Conservation (phyloP, 2,888 invertebrate species). For the Volucella zonaria region DNA sequence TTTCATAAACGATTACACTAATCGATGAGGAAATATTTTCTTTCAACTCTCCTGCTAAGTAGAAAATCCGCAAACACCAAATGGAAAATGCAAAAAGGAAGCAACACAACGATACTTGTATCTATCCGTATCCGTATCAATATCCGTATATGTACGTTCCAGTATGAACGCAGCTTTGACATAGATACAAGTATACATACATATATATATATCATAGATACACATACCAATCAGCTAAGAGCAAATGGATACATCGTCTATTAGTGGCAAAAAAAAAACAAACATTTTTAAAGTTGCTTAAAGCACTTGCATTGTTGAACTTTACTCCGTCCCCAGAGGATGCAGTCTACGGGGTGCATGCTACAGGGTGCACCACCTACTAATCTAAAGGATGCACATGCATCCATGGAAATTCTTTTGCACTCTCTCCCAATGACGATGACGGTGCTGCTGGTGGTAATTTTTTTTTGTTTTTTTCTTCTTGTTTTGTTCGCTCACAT, state of each 20-base stretch:
- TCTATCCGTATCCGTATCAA: neutral
- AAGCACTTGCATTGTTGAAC: slow-evolving; percentile 59
- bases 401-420: slow-evolving; percentile 34
- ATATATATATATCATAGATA: slow-evolving; percentile 15
- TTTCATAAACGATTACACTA: slow-evolving; percentile 46
- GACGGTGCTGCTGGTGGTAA: slow-evolving; percentile 43
- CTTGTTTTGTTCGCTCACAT: slow-evolving; percentile 1
- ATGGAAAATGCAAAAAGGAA: slow-evolving; percentile 26
- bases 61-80: slow-evolving; percentile 56
- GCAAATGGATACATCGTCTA: slow-evolving; percentile 43
- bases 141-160: neutral
- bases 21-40: slow-evolving; percentile 52
- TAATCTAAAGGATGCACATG: slow-evolving; percentile 35
- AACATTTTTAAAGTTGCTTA: slow-evolving; percentile 51
- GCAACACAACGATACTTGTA: slow-evolving; percentile 4
- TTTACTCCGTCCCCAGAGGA: slow-evolving; percentile 41
- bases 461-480: slow-evolving; percentile 17
- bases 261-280: neutral
- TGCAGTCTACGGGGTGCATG: slow-evolving; percentile 36
- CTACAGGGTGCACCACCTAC: slow-evolving; percentile 6
- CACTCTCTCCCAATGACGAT: slow-evolving; percentile 4
- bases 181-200: neutral
- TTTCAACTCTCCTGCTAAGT: slow-evolving; percentile 52
- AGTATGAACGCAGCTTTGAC: neutral
- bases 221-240: slow-evolving; percentile 50